These are phyloP conservation scores for Phoxinus dragarum DNA, from an alignment of 2,797 vertebrate species.

Conservation along the genomic window DNA sequence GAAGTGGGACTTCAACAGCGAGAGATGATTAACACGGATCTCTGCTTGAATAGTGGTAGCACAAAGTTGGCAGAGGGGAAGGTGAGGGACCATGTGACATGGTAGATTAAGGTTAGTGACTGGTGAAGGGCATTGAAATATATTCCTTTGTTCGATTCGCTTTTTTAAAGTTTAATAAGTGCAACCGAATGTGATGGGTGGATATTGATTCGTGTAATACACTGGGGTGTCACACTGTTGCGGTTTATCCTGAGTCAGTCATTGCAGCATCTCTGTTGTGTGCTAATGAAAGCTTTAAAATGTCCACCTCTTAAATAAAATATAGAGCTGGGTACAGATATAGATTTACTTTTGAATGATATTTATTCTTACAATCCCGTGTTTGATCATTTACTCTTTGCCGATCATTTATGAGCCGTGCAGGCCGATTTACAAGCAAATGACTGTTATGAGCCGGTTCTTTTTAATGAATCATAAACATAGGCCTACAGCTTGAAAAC, in stretches of 20 bases:
- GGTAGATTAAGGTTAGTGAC: neutral
- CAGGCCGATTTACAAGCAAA: neutral
- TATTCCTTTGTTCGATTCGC: neutral
- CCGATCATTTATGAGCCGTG: neutral
- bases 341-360: neutral
- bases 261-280: neutral
- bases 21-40: slow-evolving; percentile 49
- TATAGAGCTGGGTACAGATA: neutral
- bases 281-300: neutral
- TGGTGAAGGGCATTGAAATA: slow-evolving; percentile 27
- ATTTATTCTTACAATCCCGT: neutral
- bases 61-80: slow-evolving; percentile 11
- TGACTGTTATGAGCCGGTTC: neutral
- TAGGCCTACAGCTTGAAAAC: too few species aligned
- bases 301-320: neutral
- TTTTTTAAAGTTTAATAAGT: neutral
- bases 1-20: slow-evolving; percentile 43
- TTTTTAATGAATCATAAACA: neutral
- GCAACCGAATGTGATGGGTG: slow-evolving; percentile 1
- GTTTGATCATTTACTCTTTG: neutral
- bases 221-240: neutral
- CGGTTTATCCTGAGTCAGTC: neutral
- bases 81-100: slow-evolving; percentile 24
- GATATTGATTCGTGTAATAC: neutral
- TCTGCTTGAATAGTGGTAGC: neutral